Conservation (phyloP, 2,888 invertebrate species). For the Suillia variegata region DNA sequence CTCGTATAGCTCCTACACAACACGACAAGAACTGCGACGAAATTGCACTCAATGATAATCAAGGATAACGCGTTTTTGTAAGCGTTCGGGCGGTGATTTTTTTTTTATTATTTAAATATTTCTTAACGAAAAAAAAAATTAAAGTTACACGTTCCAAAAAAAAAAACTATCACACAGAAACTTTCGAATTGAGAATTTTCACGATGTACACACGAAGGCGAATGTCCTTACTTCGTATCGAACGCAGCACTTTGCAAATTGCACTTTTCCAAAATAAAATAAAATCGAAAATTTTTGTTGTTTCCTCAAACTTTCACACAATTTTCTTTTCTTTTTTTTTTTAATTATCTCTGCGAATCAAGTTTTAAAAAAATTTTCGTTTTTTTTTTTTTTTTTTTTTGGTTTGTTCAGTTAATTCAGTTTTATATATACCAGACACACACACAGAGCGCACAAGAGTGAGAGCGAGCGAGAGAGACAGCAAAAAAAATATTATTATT, state of each 20-base stretch:
- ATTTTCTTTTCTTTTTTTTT: background rate
- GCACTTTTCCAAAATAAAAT: background rate
- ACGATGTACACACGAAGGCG: no score
- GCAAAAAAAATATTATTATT: background rate
- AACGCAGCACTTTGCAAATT: background rate
- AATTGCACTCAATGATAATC: no score
- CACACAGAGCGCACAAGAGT: background rate
- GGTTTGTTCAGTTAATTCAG: background rate
- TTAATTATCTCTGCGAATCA: background rate
- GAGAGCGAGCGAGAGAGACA: background rate
- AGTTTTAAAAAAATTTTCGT: background rate
- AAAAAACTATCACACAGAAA: slow-evolving; percentile 28
- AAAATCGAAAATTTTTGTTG: background rate
- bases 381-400: background rate
- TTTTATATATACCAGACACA: no score
- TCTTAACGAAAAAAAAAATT: slow-evolving; percentile 23
- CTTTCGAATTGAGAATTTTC: no score
- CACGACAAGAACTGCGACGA: no score
- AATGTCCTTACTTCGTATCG: no score
- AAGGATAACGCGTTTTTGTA: no score
- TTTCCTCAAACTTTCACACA: no score
- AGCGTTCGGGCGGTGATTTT: no score
- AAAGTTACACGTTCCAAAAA: slow-evolving; percentile 38
- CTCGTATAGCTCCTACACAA: no score
- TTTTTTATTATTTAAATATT: no score